Conservation (phyloP, 2,888 invertebrate genomes). For the Calameuta idolon region DNA sequence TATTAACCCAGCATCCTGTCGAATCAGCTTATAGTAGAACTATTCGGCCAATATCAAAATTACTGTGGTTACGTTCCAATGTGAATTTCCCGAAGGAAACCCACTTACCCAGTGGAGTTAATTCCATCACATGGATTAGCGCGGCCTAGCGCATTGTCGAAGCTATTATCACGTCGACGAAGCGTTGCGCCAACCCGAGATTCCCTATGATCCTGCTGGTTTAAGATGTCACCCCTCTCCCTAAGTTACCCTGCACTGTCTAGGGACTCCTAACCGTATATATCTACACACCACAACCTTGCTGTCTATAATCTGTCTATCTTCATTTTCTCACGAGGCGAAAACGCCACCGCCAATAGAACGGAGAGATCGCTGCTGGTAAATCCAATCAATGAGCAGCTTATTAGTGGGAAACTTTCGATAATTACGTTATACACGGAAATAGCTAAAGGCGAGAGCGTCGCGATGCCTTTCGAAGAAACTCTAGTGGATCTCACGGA, state of each 20-base stretch:
- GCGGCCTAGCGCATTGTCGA: slow-evolving; percentile 32
- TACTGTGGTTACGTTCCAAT: slow-evolving; percentile 26
- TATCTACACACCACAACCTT: neutral
- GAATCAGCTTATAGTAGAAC: slow-evolving; percentile 27
- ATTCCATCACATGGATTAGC: slow-evolving; percentile 29
- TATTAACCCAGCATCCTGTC: slow-evolving; percentile 31
- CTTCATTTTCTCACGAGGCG: neutral
- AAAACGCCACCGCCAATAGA: neutral
- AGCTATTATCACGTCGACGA: slow-evolving; percentile 29
- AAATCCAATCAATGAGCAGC: slow-evolving; percentile 28
- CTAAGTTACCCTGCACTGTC: slow-evolving; percentile 13
- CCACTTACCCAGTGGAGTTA: slow-evolving; percentile 24
- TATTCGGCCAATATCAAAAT: slow-evolving; percentile 39
- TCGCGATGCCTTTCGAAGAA: neutral
- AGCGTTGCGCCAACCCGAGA: neutral
- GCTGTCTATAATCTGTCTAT: neutral
- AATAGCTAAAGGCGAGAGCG: slow-evolving; percentile 21
- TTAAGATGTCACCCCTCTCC: slow-evolving; percentile 17
- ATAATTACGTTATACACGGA: slow-evolving; percentile 53
- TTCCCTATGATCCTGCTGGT: slow-evolving; percentile 2
- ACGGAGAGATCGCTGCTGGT: slow-evolving; percentile 44
- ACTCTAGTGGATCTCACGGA: neutral
- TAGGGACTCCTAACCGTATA: neutral
- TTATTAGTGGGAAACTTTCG: slow-evolving; percentile 55
- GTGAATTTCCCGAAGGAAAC: slow-evolving; percentile 4